Conservation (phyloP, 2,888 invertebrate genomes). For the Chloroclystis v-ata region DNA sequence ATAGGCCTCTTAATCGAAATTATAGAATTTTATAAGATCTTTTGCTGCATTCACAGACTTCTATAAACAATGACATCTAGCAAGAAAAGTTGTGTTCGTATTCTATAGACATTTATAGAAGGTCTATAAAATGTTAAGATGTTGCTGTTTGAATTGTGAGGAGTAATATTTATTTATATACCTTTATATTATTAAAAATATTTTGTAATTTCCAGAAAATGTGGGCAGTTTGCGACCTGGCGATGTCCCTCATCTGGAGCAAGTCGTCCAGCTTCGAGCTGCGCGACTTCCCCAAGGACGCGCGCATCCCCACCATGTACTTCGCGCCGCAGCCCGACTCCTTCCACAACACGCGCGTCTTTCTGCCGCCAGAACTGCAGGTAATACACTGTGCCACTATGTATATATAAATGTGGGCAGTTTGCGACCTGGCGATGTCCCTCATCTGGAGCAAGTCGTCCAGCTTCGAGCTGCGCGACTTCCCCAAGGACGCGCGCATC, state of each 20-base stretch:
- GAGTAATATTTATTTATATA: too few relatives aligned
- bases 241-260: constrained; percentile 92
- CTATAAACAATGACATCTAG: too few relatives aligned
- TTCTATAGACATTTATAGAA: too few relatives aligned
- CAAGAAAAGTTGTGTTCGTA: too few relatives aligned
- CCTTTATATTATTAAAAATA: too few relatives aligned
- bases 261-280: constrained; percentile 92
- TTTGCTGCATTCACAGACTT: too few relatives aligned
- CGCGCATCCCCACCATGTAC: constrained; percentile 93
- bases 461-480: constrained; percentile 93
- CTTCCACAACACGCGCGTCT: constrained; percentile 86
- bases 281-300: constrained; percentile 92
- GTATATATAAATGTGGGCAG: constrained; percentile 98
- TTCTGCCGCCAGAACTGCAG: constrained; percentile 89
- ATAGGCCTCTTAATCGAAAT: too few relatives aligned
- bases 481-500: constrained; percentile 90
- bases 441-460: constrained; percentile 92
- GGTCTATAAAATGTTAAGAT: too few relatives aligned
- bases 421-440: constrained; percentile 96
- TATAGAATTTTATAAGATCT: too few relatives aligned
- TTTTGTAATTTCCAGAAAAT: constrained; percentile 83
- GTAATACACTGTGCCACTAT: too few relatives aligned
- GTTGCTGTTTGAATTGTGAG: too few relatives aligned
- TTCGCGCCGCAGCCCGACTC: constrained; percentile 85
- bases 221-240: constrained; percentile 97